Base-by-base conservation (phyloP, 2,888 invertebrate genomes). In the Liposcelis brunnea region DNA sequence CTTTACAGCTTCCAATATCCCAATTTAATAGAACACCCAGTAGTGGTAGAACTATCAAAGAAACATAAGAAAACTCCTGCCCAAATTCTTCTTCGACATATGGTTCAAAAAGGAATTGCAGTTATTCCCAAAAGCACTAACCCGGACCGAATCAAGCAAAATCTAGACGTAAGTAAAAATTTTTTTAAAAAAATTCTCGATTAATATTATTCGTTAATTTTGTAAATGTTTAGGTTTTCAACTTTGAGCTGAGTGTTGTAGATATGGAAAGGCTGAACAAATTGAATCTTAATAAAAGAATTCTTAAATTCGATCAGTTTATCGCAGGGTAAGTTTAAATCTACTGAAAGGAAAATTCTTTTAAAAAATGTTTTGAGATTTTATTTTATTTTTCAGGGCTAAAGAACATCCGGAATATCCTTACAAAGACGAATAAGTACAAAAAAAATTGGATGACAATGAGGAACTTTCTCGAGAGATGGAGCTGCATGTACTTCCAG, bases 51-150 rank as follows among this genome's bases (percentile, higher is more conserved):
- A 49, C 65, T 77, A 42, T 72, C 74, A 1, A 66, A 69, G 35
- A 72, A 66, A 53, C 70, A 77, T 55, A 62, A 65, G 0, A 84
- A 81, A 58, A 72, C 77, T 1, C 67, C 80, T 1, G 86, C 86
- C 2, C 89, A 90, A 63, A 64, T 83, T 21, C 62, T 84, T 32
- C 63, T 91, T 2, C 71, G 80, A 42, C 78, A 79, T 62, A 66
- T 74, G 11, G 55, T 84, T 7, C 84, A 90, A 59, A 72, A 72
- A 38, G 80, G 77, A 8, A 62, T 87, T 31, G 72, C 71, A 7
- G 77, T 77, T 32, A 86, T 91, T 55, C 90, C 90, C 2, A 91
- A 90, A 61, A 89, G 87, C 59, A 79, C 78, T 2, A 80, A 79
- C 60, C 65, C 76, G 0, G 57, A 64, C 5, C 71, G 89, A 49